Evolutionary conservation across 2,797 vertebrate genomes (phyloP), one percentile per base, ranked within the genome.

Genomic region (Pelochelys cantorii): DNA sequence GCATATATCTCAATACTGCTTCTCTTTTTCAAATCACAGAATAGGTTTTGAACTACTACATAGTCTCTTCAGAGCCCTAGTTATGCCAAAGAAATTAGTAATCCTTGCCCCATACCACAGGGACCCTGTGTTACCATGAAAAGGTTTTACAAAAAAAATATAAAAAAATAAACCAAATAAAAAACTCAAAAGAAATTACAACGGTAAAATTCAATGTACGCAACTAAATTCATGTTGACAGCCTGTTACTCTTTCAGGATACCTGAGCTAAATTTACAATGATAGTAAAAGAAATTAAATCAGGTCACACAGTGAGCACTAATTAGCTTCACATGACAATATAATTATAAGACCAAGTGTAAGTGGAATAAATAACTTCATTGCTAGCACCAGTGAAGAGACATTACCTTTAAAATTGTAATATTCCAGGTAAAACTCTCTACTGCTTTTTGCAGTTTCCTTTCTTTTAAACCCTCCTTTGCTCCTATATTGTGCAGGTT

Each of bases 361-460:
- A 23, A 20, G 90, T 52, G 23, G 37, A 48, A 62, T 37, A 93
- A 79, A 56, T 90, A 89, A 87, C 42, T 48, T 48, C 27, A 42
- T 34, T 87, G 42, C 11, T 12, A 79, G 17, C 75, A 22, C 60
- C 93, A 82, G 86, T 59, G 55, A 94, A 94, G n/a, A 89, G 42
- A 88, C 2, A 22, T 83, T 98, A 99, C 99, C 99, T 99, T 99
- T 87, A 99, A 97, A 93, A 99, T 99, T 68, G 99, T 99, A 96
- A 99, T 99, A 96, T 99, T 99, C 99, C 99, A 99, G 0, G 99
- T 99, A 96, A 99, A 99, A 97, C 98, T 99, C 98, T 99, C 99
- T 95, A 99, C 98, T 0, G 99, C 99, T 96, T 99, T 99, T 80
- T 99, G 98, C 77, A 99, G 98, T 95, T 99, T 99, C 91, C 99